These are phyloP conservation scores for Drosophila meridionalis DNA, from an alignment of 2,888 invertebrate genomes.

Conservation along the genomic window DNA sequence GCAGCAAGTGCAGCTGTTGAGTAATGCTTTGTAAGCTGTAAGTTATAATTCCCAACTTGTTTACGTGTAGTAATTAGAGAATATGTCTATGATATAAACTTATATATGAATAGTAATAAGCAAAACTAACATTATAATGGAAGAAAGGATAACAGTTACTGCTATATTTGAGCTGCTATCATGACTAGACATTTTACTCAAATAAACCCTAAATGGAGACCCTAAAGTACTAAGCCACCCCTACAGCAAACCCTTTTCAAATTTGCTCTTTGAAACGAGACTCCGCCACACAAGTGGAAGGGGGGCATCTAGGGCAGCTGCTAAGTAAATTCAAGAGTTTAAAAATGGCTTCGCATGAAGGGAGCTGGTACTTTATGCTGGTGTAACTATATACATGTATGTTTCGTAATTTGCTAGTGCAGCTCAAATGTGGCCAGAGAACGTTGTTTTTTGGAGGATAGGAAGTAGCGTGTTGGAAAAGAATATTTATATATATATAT, in stretches of 20 bases:
- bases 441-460: neutral
- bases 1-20: neutral
- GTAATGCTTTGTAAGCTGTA: neutral
- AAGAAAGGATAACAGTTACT: neutral
- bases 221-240: neutral
- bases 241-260: constrained; percentile 3
- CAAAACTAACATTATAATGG: neutral
- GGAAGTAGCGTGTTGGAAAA: no score
- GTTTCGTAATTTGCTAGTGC: neutral
- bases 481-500: no score
- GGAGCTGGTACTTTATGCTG: neutral
- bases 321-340: constrained; percentile 2
- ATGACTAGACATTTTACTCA: neutral
- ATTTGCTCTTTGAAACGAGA: neutral
- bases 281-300: neutral
- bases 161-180: neutral
- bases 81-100: neutral
- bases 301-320: neutral
- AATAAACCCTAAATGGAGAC: neutral
- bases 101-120: neutral
- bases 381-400: neutral
- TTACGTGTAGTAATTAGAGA: neutral
- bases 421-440: neutral
- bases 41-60: neutral
- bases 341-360: neutral